Evolutionary conservation across 2,113 vertebrate genomes (phyloP), one percentile per base, ranked within the genome.

Genomic region (Turdus rufiventris): DNA sequence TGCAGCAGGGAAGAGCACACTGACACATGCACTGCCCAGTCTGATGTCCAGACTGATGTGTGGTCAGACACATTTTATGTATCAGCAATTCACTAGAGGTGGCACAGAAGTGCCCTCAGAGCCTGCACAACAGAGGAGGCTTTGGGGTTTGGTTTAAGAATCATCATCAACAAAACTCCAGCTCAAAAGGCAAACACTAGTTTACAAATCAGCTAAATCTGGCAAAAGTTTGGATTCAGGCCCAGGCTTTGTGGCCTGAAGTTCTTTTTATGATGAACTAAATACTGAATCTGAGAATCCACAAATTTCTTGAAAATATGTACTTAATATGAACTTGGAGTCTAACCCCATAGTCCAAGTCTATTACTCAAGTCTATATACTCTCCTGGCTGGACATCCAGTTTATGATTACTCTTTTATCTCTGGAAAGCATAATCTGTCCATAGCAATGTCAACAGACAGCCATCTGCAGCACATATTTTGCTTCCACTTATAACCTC

Each of bases 381-480:
- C 62, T 51, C 66, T 76, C 31, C 91, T 94, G 94, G 95, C 91
- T 95, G 96, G 84, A 94, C 89, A 94, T 70, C 34, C 71, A 91
- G 93, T 93, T 94, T 91, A 66, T 85, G 81, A 91, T 79, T 65
- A 28, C 48, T 82, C 70, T 78, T 92, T 93, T 94, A 94, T 96
- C 94, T 95, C 95, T 89, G 91, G 78, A 87, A 97, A 95, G 72
- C 77, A 73, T 85, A 68, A 79, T 91, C 91, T 76, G 54, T 89
- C 95, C 85, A 29, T 45, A 91, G 88, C 74, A 96, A 93, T 87
- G 89, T 94, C 91, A 95, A 93, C 80, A 95, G 72, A 36, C 70
- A 89, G 77, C 87, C 89, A 85, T 94, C 84, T 92, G 87, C 87
- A 91, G 77, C 71, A 88, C 93, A 82, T 94, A 79, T 51, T 97